Percentiles rank a stretch among this genome's conserved stretches.
phyloP scores from a whole-genome alignment of 2,113 vertebrate species.

The Campylorhamphus procurvoides region DNA sequence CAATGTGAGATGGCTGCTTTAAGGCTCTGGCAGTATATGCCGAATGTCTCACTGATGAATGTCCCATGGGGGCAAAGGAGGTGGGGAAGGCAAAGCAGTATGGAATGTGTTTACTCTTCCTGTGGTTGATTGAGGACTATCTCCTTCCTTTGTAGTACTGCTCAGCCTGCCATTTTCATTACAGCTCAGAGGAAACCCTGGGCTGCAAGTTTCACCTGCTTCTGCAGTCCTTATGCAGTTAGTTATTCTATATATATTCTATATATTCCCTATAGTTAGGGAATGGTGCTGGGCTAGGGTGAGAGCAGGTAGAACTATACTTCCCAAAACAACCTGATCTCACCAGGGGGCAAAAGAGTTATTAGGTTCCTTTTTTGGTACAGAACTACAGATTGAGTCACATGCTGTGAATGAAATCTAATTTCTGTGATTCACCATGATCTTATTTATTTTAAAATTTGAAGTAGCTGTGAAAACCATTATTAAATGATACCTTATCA shows the following conservation, averaged over 20 bases:
- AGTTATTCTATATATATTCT: not conserved
- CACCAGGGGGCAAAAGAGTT: not conserved
- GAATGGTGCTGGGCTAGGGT: not conserved
- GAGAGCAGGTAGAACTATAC: not conserved
- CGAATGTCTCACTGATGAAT: not conserved
- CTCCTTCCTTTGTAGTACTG: not conserved
- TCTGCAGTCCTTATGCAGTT: not conserved
- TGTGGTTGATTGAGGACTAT: not conserved
- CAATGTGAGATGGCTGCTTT: not conserved
- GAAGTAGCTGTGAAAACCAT: not conserved
- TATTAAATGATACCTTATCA: not conserved
- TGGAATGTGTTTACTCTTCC: fast-evolving
- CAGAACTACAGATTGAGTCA: not conserved
- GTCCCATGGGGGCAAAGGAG: not conserved
- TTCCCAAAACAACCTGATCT: not conserved
- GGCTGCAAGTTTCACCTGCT: not conserved
- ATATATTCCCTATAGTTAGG: no score
- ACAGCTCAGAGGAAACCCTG: not conserved
- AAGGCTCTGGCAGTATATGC: not conserved
- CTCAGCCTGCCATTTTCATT: not conserved
- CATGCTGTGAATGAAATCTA: not conserved
- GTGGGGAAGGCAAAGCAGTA: not conserved
- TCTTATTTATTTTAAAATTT: not conserved
- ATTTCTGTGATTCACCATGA: not conserved
- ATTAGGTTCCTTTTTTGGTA: not conserved